Conservation (phyloP, 2,113 vertebrate genomes). For the Vicugna pacos region DNA sequence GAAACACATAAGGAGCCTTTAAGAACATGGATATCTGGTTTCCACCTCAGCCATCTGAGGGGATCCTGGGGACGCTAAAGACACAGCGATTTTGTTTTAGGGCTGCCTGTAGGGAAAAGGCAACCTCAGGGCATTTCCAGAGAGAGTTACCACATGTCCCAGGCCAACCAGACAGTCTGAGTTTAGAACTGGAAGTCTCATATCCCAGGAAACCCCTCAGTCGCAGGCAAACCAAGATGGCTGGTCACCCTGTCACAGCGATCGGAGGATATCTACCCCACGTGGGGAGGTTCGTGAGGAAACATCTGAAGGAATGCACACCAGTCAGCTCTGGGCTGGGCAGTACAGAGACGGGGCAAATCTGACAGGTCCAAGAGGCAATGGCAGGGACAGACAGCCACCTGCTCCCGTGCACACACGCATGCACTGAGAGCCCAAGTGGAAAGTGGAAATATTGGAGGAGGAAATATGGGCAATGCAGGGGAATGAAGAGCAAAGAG, state of each 20-base stretch:
- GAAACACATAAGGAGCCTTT: neutral
- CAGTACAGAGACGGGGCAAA: neutral
- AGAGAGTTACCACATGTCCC: neutral
- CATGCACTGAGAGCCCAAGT: neutral
- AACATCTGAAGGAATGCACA: neutral
- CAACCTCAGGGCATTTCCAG: neutral
- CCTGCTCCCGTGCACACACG: fast-evolving
- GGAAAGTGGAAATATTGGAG: neutral
- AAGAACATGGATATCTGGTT: neutral
- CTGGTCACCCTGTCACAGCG: neutral
- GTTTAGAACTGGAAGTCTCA: neutral
- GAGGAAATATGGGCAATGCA: neutral
- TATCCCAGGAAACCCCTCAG: neutral
- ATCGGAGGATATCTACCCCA: neutral
- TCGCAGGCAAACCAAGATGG: neutral
- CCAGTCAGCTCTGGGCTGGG: neutral
- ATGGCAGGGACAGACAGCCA: neutral
- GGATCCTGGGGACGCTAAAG: neutral
- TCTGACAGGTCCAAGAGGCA: neutral
- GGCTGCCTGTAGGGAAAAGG: neutral
- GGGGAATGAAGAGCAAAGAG: neutral
- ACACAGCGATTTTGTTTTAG: neutral
- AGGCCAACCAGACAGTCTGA: neutral
- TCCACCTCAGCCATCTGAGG: neutral
- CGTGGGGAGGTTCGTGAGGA: neutral